Conservation (phyloP, 2,797 vertebrate genomes). For the Chaetodon trifasciatus region DNA sequence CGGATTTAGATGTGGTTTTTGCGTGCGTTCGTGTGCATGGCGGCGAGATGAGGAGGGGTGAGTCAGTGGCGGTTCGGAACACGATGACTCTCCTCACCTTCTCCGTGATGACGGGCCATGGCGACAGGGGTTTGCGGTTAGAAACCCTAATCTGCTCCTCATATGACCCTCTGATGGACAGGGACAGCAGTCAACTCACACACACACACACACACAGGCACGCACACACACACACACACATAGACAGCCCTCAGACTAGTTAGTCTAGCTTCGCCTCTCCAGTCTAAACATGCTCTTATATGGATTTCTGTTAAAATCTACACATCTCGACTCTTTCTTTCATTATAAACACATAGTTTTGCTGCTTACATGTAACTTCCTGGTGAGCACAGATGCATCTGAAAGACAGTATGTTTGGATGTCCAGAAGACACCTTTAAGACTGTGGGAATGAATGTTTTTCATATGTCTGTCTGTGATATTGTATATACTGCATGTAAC, state of each 20-base stretch:
- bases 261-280: slow-evolving; percentile 57
- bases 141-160: slow-evolving; percentile 86
- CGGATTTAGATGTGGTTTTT: slow-evolving; percentile 67
- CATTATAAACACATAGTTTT: slow-evolving; percentile 61
- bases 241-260: slow-evolving; percentile 58
- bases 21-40: background rate
- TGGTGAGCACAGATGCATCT: slow-evolving; percentile 31
- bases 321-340: slow-evolving; percentile 53
- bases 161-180: slow-evolving; percentile 84
- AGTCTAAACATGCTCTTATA: slow-evolving; percentile 80
- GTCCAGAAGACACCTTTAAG: slow-evolving; percentile 13
- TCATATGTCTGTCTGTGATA: slow-evolving; percentile 2
- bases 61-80: slow-evolving; percentile 65
- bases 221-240: slow-evolving; percentile 26
- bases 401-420: slow-evolving; percentile 33
- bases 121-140: slow-evolving; percentile 83
- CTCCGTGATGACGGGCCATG: slow-evolving; percentile 71
- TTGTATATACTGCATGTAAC: slow-evolving; percentile 12
- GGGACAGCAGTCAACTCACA: slow-evolving; percentile 75
- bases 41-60: slow-evolving; percentile 51
- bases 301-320: slow-evolving; percentile 73
- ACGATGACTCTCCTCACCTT: slow-evolving; percentile 69
- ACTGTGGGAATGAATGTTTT: background rate
- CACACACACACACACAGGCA: slow-evolving; percentile 25
- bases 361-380: slow-evolving; percentile 29